phyloP scores from a whole-genome alignment of 2,113 vertebrate genomes.

The Amblyopsis rosae region DNA sequence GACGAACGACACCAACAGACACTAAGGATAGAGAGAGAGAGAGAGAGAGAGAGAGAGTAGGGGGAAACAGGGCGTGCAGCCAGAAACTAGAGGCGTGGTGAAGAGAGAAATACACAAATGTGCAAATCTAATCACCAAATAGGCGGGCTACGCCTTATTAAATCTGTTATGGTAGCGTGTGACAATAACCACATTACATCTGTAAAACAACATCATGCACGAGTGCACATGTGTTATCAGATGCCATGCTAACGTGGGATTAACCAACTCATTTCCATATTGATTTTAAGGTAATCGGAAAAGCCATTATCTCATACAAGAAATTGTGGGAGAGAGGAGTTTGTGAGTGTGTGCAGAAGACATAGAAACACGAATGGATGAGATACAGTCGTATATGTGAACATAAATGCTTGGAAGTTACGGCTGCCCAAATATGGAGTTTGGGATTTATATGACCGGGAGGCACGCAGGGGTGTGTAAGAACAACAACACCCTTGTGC shows the following conservation, averaged over 20 bases:
- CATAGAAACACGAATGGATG: no score
- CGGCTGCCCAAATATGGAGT: no score
- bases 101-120: background rate
- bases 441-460: no score
- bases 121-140: slow-evolving; percentile 45
- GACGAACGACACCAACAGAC: slow-evolving; percentile 8
- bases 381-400: no score
- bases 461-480: no score
- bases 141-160: slow-evolving; percentile 44
- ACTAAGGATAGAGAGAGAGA: slow-evolving; percentile 4
- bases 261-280: slow-evolving; percentile 73
- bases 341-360: background rate
- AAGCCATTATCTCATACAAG: slow-evolving; percentile 63
- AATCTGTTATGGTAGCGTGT: slow-evolving; percentile 54
- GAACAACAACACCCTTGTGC: no score
- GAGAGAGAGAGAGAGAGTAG: slow-evolving; percentile 21
- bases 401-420: no score
- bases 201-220: slow-evolving; percentile 27
- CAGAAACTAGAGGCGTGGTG: background rate
- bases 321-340: slow-evolving; percentile 32
- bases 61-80: background rate
- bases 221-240: slow-evolving; percentile 14
- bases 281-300: slow-evolving; percentile 72
- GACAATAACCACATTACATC: slow-evolving; percentile 57
- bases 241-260: slow-evolving; percentile 58